Percentiles rank a stretch among this genome's conserved stretches.
Evolutionary conservation across 2,797 vertebrate genomes (phyloP).

Genomic region (Rhinella marina): DNA sequence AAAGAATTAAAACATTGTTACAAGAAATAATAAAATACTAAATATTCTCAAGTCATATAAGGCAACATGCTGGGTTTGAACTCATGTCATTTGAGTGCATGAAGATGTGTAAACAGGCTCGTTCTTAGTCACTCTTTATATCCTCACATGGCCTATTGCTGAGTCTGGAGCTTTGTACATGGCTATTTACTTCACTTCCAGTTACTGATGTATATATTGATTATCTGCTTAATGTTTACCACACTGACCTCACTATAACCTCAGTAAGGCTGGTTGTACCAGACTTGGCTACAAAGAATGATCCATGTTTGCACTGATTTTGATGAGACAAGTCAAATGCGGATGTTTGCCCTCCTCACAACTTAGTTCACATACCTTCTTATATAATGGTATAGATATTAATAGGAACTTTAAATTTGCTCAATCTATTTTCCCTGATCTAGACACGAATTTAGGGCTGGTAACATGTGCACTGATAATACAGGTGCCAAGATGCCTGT

Average conservation of each 20-base stretch:
- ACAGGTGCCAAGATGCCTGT: slow-evolving; percentile 12
- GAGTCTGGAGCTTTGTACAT: neutral
- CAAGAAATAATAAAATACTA: neutral
- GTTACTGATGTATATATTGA: neutral
- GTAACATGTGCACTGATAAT: neutral
- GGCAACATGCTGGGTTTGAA: neutral
- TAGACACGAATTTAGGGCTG: neutral
- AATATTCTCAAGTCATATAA: neutral
- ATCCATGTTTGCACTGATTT: neutral
- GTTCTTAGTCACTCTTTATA: neutral
- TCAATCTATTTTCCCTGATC: neutral
- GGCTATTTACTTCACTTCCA: neutral
- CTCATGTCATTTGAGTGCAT: neutral
- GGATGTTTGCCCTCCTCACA: neutral
- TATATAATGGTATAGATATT: neutral
- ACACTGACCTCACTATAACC: slow-evolving; percentile 4
- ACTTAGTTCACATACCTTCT: neutral
- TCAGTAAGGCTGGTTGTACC: neutral
- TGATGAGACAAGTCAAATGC: neutral
- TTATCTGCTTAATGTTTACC: slow-evolving; percentile 12
- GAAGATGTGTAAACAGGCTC: neutral
- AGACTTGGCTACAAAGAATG: neutral
- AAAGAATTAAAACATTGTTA: neutral
- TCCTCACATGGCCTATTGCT: neutral
- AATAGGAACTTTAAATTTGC: neutral